Percentiles rank a stretch among this genome's conserved stretches.
Evolutionary conservation across 2,888 invertebrate species (phyloP).

Genomic region (Cheilosia pagana): DNA sequence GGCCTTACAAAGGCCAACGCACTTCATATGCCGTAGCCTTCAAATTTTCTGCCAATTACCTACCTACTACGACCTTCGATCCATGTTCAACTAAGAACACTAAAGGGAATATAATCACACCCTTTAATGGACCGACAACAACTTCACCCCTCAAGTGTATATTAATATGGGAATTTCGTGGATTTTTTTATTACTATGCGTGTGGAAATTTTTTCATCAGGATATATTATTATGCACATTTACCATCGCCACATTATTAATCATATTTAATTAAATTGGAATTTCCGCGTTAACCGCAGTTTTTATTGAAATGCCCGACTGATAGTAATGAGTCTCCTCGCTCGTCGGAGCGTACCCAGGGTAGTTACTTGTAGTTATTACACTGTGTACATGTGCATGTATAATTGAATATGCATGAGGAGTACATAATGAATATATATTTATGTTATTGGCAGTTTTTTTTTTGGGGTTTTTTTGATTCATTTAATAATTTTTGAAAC

Average conservation of each 20-base stretch:
- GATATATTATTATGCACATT: not conserved
- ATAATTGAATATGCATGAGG: too few relatives aligned
- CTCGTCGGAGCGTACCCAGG: not conserved
- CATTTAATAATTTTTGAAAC: too few relatives aligned
- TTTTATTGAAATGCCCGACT: not conserved
- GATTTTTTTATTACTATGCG: not conserved
- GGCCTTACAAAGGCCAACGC: too few relatives aligned
- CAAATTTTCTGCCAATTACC: too few relatives aligned
- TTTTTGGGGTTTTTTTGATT: not conserved
- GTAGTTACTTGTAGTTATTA: not conserved
- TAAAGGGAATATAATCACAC: too few relatives aligned
- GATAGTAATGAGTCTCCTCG: constrained; percentile 4
- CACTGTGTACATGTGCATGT: too few relatives aligned
- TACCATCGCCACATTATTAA: constrained; percentile 38
- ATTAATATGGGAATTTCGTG: not conserved
- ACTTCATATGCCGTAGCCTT: too few relatives aligned
- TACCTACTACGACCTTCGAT: too few relatives aligned
- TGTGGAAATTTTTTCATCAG: not conserved
- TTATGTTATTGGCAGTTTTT: not conserved
- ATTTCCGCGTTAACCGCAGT: constrained; percentile 15
- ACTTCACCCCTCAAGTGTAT: too few relatives aligned
- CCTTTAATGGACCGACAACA: too few relatives aligned
- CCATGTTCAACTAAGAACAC: too few relatives aligned
- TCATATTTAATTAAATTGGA: constrained; percentile 39
- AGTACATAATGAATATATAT: not conserved